Conservation (phyloP, 92 coral and sea anemone species). For the Parazoanthus atlanticus region DNA sequence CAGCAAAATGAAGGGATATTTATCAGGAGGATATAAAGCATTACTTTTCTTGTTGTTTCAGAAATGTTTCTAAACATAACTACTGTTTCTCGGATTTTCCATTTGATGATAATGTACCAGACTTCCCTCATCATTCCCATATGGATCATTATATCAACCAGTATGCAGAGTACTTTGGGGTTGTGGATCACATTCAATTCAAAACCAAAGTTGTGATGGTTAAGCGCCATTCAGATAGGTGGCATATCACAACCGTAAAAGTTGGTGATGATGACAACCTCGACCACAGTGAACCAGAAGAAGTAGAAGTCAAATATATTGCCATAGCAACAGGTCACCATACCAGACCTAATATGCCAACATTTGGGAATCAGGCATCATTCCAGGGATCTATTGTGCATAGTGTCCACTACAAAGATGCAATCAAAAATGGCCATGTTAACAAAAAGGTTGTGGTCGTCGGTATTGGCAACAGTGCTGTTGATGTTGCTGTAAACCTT, state of each 20-base stretch:
- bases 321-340: constrained; percentile 96
- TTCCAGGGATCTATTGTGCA: constrained; percentile 68
- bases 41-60: constrained; percentile 33
- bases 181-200: constrained; percentile 59
- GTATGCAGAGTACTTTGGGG: constrained; percentile 71
- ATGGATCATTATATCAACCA: constrained; percentile 67
- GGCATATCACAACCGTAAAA: constrained; percentile 60
- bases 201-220: constrained; percentile 66
- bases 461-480: constrained; percentile 89
- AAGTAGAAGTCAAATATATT: constrained; percentile 54
- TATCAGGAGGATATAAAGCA: neutral
- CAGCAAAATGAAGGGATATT: too few relatives aligned
- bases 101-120: constrained; percentile 75
- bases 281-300: neutral
- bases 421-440: constrained; percentile 61
- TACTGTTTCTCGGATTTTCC: constrained; percentile 86
- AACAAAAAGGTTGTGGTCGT: constrained; percentile 76
- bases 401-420: constrained; percentile 80
- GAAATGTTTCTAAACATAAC: constrained; percentile 82
- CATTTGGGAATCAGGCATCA: constrained; percentile 66
- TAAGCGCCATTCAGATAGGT: constrained; percentile 40
- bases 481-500: constrained; percentile 77
- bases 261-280: constrained; percentile 51
- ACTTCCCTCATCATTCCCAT: constrained; percentile 74
- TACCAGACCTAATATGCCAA: constrained; percentile 66